phyloP scores from a whole-genome alignment of 2,888 invertebrate genomes.

The Eupithecia vulgata region DNA sequence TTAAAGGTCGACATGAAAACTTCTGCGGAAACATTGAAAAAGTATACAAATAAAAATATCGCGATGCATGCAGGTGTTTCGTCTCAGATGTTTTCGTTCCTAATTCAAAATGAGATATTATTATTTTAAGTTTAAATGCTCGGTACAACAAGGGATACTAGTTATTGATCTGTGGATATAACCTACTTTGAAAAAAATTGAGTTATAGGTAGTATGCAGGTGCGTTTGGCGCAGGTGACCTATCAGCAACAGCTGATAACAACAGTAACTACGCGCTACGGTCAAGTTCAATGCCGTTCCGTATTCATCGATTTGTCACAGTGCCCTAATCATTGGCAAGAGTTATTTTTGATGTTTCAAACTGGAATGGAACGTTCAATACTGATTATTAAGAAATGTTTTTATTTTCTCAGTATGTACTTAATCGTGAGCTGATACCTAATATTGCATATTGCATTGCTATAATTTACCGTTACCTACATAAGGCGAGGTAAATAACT shows the following conservation, averaged over 20 bases:
- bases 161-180: not conserved
- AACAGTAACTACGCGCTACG: conserved; percentile 47
- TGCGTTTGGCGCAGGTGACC: conserved; percentile 54
- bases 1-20: conserved; percentile 19
- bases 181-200: conserved; percentile 8
- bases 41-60: not conserved
- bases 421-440: not conserved
- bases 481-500: not conserved
- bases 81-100: not conserved
- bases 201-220: conserved; percentile 38
- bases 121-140: not conserved
- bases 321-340: conserved; percentile 49
- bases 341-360: not conserved
- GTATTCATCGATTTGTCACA: conserved; percentile 74
- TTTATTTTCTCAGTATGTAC: not conserved
- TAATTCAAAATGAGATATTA: not conserved
- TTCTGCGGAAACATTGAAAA: not conserved
- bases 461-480: not conserved
- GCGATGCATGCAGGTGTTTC: conserved; percentile 1
- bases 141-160: not conserved
- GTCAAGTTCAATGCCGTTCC: conserved; percentile 81
- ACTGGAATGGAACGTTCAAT: not conserved
- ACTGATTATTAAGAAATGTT: not conserved
- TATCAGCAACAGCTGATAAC: conserved; percentile 70
- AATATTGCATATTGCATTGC: not conserved